Conservation (phyloP, 2,797 vertebrate genomes). For the Holocentrus rufus region DNA sequence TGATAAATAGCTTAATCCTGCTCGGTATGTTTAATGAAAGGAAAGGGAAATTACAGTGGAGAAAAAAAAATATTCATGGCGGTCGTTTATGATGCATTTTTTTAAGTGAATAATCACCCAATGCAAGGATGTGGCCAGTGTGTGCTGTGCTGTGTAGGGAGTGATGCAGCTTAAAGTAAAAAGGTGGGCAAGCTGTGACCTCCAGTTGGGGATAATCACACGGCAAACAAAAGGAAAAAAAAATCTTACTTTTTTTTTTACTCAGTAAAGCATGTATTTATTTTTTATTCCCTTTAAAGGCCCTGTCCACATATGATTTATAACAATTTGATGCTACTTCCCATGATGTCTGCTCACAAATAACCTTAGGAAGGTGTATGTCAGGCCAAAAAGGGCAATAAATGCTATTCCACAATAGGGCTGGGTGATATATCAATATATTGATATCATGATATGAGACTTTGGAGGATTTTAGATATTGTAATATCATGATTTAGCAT, state of each 20-base stretch:
- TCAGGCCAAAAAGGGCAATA: background rate
- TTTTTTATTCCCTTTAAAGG: constrained; percentile 3
- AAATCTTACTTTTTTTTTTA: too few relatives aligned
- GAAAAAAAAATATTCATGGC: too few relatives aligned
- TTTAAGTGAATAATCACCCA: constrained; percentile 37
- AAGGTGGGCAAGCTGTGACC: constrained; percentile 45
- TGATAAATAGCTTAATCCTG: too few relatives aligned
- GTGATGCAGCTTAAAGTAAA: constrained; percentile 51
- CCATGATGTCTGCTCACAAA: constrained; percentile 41
- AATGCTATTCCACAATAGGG: constrained; percentile 2
- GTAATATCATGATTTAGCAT: too few relatives aligned
- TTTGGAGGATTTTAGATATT: too few relatives aligned
- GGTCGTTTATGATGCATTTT: constrained; percentile 33
- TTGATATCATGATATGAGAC: too few relatives aligned
- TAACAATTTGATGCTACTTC: constrained; percentile 1
- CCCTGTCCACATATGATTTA: background rate
- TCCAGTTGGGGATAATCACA: constrained; percentile 33
- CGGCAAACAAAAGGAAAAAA: constrained; percentile 40
- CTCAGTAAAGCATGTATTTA: constrained; percentile 7
- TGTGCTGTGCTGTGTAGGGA: constrained; percentile 33
- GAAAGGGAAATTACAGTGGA: too few relatives aligned
- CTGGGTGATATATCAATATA: too few relatives aligned
- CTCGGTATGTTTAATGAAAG: too few relatives aligned
- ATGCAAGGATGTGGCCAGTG: background rate
- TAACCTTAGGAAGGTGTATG: constrained; percentile 16